Percentiles rank a stretch among this genome's conserved stretches.
phyloP scores from a whole-genome alignment of 2,797 vertebrate genomes.

The Lepus oiostolus region DNA sequence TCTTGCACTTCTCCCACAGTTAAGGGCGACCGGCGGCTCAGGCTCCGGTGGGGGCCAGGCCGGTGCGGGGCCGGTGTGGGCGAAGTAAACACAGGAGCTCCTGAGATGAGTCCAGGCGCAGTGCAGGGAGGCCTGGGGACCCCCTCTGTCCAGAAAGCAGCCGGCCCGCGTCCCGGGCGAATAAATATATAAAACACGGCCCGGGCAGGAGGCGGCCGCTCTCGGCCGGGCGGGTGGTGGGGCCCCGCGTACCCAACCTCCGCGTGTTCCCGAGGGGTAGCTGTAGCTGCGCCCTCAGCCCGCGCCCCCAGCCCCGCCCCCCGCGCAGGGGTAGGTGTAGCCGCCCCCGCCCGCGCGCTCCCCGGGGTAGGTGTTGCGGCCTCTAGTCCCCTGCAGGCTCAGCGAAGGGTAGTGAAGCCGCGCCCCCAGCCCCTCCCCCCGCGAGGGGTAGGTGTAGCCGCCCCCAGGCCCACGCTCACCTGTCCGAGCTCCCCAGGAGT shows the following conservation, averaged over 20 bases:
- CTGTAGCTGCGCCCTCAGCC: background rate
- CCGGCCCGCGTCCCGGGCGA: background rate
- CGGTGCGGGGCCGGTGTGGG: no score
- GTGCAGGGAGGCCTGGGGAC: no score
- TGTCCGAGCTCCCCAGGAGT: slow-evolving; percentile 91
- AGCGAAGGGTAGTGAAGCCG: no score
- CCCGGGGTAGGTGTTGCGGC: no score
- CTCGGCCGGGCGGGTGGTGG: background rate
- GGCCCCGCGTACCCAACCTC: no score
- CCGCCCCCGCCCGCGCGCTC: no score
- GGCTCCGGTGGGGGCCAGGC: background rate
- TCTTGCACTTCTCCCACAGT: background rate
- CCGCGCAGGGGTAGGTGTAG: no score
- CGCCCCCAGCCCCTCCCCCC: slow-evolving; percentile 91
- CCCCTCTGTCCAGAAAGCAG: no score
- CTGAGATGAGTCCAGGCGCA: background rate
- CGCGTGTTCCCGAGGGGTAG: slow-evolving; percentile 30
- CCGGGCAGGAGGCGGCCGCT: background rate
- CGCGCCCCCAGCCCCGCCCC: no score
- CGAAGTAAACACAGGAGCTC: no score
- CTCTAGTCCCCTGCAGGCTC: no score
- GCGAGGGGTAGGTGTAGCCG: no score
- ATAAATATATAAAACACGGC: slow-evolving; percentile 83
- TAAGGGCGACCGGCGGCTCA: background rate
- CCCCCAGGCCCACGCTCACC: slow-evolving; percentile 89